A percentile compares a stretch with the other conserved stretches of the same genome.
Evolutionary conservation across 2,113 vertebrate species (phyloP).

Genomic region (Cyprinodon variegatus): DNA sequence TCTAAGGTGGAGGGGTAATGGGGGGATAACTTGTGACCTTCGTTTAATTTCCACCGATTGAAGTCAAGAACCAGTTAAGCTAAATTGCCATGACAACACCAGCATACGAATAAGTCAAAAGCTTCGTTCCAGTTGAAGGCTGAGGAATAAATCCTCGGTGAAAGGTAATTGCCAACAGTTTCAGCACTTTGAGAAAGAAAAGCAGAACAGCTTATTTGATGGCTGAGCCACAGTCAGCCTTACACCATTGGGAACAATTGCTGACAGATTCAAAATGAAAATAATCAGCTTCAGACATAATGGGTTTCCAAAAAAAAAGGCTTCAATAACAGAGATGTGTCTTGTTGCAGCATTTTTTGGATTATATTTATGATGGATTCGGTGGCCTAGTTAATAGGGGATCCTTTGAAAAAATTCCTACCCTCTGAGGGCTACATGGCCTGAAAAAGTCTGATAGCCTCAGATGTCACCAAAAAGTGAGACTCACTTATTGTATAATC

Average conservation of each 20-base stretch:
- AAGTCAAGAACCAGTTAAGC: background rate
- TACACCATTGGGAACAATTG: background rate
- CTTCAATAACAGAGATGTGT: background rate
- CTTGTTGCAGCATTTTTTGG: background rate
- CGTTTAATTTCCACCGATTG: background rate
- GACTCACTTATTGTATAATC: background rate
- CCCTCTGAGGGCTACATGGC: constrained; percentile 7
- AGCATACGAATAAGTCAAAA: background rate
- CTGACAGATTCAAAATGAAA: constrained; percentile 10
- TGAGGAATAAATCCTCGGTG: background rate
- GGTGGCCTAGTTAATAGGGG: constrained; percentile 10
- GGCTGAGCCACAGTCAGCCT: constrained; percentile 3
- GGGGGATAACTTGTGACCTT: background rate
- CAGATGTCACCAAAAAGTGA: background rate
- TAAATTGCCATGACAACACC: background rate
- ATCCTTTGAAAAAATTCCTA: constrained; percentile 15
- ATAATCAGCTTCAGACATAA: background rate
- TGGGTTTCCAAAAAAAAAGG: background rate
- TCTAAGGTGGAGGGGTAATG: background rate
- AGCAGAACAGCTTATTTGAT: background rate
- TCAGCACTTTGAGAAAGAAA: background rate
- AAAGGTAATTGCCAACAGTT: background rate
- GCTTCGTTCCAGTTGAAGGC: background rate
- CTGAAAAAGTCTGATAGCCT: constrained; percentile 23
- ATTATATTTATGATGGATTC: constrained; percentile 11